Base-by-base conservation (phyloP, 2,797 vertebrate genomes). In the Pachyuromys duprasi region DNA sequence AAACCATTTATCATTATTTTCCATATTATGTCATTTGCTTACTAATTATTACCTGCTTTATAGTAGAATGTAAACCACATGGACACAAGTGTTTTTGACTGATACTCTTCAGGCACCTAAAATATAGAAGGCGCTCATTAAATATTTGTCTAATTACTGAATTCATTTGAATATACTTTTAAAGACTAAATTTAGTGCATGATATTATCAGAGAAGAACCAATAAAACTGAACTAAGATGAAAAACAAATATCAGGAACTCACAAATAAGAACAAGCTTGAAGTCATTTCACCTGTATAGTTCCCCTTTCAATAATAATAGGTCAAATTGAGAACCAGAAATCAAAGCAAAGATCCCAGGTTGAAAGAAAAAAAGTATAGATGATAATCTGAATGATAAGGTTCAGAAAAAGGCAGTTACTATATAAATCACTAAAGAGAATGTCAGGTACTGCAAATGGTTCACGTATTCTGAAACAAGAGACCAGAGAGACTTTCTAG, bases 221-320 rank as follows among this genome's bases (percentile, higher is more conserved):
- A 94, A 57, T 81, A 15, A 88, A 39, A 63, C n/a, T 70, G 3
- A 94, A 84, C 90, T 83, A 90, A 94, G 33, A 72, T n/a, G n/a
- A 80, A 60, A 92, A 70, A 53, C 36, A 42, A 88, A 76, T 70
- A 33, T 12, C 7, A 63, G 42, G 57, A 20, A 55, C 24, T 90
- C 70, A 94, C 57, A 24, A 14, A 80, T 11, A 74, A 5, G 33
- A n/a, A 36, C 22, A 89, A 75, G 9, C n/a, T 49, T 80, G 18
- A 69, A 31, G 45, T 1, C 3, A 53, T 62, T n/a, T 67, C 55
- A 90, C 24, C 9, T 94, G 53, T 60, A 70, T 72, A 90, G 82
- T 87, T 79, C 18, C 22, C 93, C 15, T 79, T 42, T 92, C 63
- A 94, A 81, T 72, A 14, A 31, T 60, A 5, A 53, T 45, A 24